phyloP scores from a whole-genome alignment of 2,888 invertebrate genomes.

The Pelosia muscerda region DNA sequence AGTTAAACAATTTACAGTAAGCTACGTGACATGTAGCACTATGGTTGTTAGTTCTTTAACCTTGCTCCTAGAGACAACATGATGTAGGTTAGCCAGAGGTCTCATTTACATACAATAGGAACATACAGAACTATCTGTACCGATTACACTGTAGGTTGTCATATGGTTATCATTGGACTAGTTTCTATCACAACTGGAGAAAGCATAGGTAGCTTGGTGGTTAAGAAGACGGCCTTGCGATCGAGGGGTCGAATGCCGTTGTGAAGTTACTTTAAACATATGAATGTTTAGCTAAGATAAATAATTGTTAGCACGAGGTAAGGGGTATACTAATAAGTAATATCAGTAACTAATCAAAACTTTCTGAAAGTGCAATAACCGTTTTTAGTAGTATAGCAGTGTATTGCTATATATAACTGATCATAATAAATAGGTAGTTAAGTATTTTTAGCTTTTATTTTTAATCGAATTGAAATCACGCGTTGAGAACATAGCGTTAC shows the following conservation, averaged over 20 bases:
- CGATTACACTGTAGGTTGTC: neutral
- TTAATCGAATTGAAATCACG: no score
- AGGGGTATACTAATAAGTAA: neutral
- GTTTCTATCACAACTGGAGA: neutral
- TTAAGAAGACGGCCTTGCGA: no score
- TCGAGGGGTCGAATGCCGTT: neutral
- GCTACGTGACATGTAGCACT: slow-evolving; percentile 15
- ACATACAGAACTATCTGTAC: slow-evolving; percentile 25
- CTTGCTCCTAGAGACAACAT: slow-evolving; percentile 20
- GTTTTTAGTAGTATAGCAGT: no score
- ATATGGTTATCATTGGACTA: neutral
- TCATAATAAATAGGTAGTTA: no score
- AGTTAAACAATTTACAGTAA: slow-evolving; percentile 7
- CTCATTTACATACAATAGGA: slow-evolving; percentile 47
- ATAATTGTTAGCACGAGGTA: no score
- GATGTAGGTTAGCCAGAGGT: slow-evolving; percentile 27
- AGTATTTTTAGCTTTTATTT: no score
- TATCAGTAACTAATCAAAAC: neutral
- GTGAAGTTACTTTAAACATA: no score
- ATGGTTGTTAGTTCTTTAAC: slow-evolving; percentile 4
- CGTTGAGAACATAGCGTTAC: neutral
- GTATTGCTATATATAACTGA: no score
- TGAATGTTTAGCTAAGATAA: no score
- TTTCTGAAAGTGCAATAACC: no score
- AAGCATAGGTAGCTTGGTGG: no score